Evolutionary conservation across 2,113 vertebrate species (phyloP).

Genomic region (Oreochromis tanganicae): DNA sequence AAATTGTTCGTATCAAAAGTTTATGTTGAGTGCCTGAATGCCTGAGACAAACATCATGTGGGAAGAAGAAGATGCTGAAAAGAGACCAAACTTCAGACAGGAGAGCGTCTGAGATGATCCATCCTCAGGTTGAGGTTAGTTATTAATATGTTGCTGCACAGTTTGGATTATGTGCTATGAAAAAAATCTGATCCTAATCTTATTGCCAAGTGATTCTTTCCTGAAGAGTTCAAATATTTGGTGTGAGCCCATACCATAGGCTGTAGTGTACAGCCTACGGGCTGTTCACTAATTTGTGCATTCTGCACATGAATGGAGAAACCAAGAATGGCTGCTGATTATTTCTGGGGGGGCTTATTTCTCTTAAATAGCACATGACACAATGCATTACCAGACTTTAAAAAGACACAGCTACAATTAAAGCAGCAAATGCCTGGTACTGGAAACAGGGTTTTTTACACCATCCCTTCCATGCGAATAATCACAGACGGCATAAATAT

Average conservation of each 20-base stretch:
- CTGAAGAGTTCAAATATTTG: not conserved
- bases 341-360: not conserved
- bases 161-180: not conserved
- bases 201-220: not conserved
- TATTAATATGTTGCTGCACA: not conserved
- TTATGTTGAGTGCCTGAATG: not conserved
- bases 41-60: not conserved
- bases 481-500: not conserved
- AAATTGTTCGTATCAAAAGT: not conserved
- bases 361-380: not conserved
- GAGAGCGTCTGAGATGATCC: rapidly evolving
- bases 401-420: not conserved
- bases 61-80: not conserved
- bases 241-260: not conserved
- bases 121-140: not conserved
- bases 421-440: not conserved
- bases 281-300: no score
- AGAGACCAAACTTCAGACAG: not conserved
- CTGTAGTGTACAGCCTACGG: not conserved
- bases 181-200: not conserved
- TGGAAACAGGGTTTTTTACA: not conserved
- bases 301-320: not conserved
- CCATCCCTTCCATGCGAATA: not conserved
- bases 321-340: not conserved
- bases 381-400: not conserved